Evolutionary conservation across 2,888 invertebrate species (phyloP), one percentile per base, ranked within the genome.

Genomic region (Bimastos eiseni): DNA sequence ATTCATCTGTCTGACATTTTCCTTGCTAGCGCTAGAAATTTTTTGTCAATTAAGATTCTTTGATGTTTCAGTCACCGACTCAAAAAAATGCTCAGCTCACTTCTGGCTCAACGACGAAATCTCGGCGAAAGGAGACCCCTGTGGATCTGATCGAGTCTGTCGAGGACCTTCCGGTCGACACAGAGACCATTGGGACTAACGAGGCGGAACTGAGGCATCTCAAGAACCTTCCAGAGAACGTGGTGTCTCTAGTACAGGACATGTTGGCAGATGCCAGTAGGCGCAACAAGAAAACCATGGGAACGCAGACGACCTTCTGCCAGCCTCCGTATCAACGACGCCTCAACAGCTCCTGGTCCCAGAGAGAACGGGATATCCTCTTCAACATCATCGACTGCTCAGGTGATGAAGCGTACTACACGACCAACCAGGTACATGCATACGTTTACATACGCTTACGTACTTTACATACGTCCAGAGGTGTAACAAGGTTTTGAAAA

Each of bases 361-460:
- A 86, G 34, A 36, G 36, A 34, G 86, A 86, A 33, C 30, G 86
- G 1, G 86, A 86, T 34, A 19, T 86, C 15, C 86, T 86, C 36
- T 86, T 94, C 83, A 94, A 94, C 92, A 94, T 95, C 41, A 95
- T 94, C 94, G 95, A 95, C 91, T 95, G 95, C 92, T 94, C 94
- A 37, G 95, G 95, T 30, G 94, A 94, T 90, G 93, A 94, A 90
- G 94, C 93, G 5, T 94, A 94, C 91, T 94, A 94, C 91, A 93
- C 94, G 11, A 94, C 94, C 36, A 94, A 95, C 91, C 94, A 94
- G 93, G 94, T 94, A 91, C 36, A n/a, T 89, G 89, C n/a, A 33
- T 33, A 8, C 49, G 24, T 49, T 49, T 49, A 49, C 24, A 5
- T 70, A n/a, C 15, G 41, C 41, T 41, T 15, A 41, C 15, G 41